These are phyloP conservation scores for Nezara viridula DNA, from an alignment of 2,888 invertebrate genomes.

Conservation along the genomic window DNA sequence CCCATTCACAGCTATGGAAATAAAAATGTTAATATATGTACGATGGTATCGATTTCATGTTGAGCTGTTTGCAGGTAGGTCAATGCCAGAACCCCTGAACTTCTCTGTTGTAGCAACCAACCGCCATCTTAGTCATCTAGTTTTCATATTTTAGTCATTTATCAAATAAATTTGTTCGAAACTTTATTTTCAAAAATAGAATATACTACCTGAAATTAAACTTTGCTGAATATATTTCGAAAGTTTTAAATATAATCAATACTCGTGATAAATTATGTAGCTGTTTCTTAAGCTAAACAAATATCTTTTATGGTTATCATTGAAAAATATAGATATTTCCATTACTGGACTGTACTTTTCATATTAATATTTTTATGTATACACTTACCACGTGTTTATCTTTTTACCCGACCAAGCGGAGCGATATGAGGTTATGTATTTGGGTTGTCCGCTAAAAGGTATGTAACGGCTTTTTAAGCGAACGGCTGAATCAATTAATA, in stretches of 20 bases:
- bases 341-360: no score
- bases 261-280: no score
- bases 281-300: no score
- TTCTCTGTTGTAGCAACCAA: constrained; percentile 38
- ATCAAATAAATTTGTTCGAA: neutral
- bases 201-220: neutral
- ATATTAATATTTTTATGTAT: neutral
- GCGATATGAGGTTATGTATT: no score
- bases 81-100: constrained; percentile 40
- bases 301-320: no score
- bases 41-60: neutral
- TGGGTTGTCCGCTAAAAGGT: no score
- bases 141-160: neutral
- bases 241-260: no score
- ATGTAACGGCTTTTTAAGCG: no score
- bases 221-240: neutral
- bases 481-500: no score
- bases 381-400: neutral
- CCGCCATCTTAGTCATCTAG: neutral
- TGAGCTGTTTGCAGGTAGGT: constrained; percentile 1
- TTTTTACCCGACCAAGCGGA: no score
- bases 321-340: no score
- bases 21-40: neutral
- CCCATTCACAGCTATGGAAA: neutral
- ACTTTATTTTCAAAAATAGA: neutral